Evolutionary conservation across 2,888 invertebrate species (phyloP).

Genomic region (Pyrocoelia pectoralis): DNA sequence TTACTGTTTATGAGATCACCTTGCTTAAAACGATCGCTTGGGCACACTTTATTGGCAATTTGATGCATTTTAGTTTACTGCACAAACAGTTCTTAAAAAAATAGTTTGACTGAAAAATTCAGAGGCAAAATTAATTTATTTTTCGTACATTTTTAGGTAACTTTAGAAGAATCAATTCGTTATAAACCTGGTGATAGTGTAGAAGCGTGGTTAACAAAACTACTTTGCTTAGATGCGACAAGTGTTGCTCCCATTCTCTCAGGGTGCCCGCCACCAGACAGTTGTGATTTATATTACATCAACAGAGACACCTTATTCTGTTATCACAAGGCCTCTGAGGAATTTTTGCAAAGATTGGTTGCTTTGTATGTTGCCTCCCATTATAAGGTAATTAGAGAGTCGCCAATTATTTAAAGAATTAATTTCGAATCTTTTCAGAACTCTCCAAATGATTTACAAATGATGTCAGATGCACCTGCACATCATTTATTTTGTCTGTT

Average conservation of each 20-base stretch:
- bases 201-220: constrained; percentile 89
- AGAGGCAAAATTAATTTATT: too few species aligned
- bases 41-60: too few species aligned
- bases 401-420: not conserved
- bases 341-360: constrained; percentile 91
- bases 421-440: constrained; percentile 68
- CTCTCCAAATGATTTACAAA: constrained; percentile 97
- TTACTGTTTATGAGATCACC: too few species aligned
- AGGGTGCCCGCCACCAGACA: constrained; percentile 88
- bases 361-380: constrained; percentile 97
- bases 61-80: too few species aligned
- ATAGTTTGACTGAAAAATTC: too few species aligned
- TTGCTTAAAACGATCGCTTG: too few species aligned
- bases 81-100: too few species aligned
- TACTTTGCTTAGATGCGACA: constrained; percentile 91
- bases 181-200: constrained; percentile 87
- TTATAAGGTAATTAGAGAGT: constrained; percentile 76
- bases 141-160: constrained; percentile 66
- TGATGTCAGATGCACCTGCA: constrained; percentile 98
- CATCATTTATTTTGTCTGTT: constrained; percentile 96
- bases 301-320: constrained; percentile 95
- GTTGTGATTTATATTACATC: constrained; percentile 89
- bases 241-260: constrained; percentile 70
- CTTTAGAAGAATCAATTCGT: constrained; percentile 93
- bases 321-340: constrained; percentile 92